A percentile compares a stretch with the other conserved stretches of the same genome.
Conservation (phyloP, 1,140 invertebrate genomes). For the Orius laevigatus region DNA sequence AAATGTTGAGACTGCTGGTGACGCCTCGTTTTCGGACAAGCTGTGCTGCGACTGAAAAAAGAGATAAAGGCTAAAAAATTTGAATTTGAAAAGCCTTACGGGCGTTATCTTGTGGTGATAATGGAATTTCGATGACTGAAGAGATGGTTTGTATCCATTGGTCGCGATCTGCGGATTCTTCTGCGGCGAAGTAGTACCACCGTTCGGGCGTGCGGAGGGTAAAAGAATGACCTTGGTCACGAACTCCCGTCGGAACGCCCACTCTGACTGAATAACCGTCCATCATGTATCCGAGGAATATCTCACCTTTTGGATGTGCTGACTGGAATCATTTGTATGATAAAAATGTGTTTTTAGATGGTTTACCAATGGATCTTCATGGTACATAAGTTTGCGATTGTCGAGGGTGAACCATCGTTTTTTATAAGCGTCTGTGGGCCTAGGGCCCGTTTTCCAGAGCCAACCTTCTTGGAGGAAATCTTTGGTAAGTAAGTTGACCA, state of each 20-base stretch:
- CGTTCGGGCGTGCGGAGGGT: slow-evolving; percentile 70
- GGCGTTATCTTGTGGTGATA: slow-evolving; percentile 62
- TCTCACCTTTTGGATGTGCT: slow-evolving; percentile 78
- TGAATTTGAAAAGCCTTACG: slow-evolving; percentile 35
- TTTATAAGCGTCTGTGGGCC: slow-evolving; percentile 58
- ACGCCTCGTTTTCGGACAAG: slow-evolving; percentile 44
- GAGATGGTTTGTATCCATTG: slow-evolving; percentile 65
- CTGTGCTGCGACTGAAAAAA: slow-evolving; percentile 48
- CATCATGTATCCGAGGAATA: slow-evolving; percentile 62
- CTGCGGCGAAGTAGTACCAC: slow-evolving; percentile 65
- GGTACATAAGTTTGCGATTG: slow-evolving; percentile 78
- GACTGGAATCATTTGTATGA: slow-evolving; percentile 32
- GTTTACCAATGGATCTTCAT: slow-evolving; percentile 60
- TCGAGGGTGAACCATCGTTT: slow-evolving; percentile 81
- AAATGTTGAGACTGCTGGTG: slow-evolving; percentile 9
- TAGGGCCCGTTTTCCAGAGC: slow-evolving; percentile 78
- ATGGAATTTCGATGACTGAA: slow-evolving; percentile 52
- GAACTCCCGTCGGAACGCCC: slow-evolving; percentile 45
- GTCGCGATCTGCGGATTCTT: slow-evolving; percentile 54
- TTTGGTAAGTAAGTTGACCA: slow-evolving; percentile 52
- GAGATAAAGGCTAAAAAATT: slow-evolving; percentile 20
- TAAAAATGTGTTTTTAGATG: neutral
- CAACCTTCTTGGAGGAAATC: slow-evolving; percentile 74
- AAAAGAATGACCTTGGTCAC: slow-evolving; percentile 64
- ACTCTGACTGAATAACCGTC: slow-evolving; percentile 53